phyloP scores from a whole-genome alignment of 64 coral and sea anemone genomes.

The Hydrozoanthus tunicans region DNA sequence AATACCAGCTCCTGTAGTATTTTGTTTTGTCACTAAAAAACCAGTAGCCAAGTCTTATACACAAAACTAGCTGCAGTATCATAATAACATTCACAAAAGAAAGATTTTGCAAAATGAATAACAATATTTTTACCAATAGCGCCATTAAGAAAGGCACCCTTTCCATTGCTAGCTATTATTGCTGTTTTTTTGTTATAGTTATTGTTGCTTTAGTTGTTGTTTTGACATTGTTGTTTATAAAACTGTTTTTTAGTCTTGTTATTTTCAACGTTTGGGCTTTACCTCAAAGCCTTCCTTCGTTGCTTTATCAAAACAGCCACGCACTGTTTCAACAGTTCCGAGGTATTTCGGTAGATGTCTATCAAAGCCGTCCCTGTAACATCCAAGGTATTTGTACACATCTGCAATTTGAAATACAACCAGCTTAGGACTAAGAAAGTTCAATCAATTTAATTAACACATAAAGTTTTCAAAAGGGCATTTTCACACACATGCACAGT shows the following conservation, averaged over 20 bases:
- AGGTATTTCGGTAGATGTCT: conserved; percentile 1
- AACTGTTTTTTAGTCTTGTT: not conserved
- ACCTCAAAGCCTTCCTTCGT: not conserved
- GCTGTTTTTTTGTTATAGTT: too few species aligned
- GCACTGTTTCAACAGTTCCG: not conserved
- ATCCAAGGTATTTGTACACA: conserved; percentile 30
- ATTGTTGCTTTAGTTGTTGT: not conserved
- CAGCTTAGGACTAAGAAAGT: not conserved
- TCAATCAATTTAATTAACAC: not conserved
- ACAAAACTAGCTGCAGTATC: too few species aligned
- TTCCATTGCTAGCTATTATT: too few species aligned
- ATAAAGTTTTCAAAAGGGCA: not conserved
- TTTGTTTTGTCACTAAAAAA: too few species aligned
- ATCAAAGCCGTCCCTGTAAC: not conserved
- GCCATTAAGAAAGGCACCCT: too few species aligned
- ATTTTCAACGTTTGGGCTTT: not conserved
- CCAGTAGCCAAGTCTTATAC: too few species aligned
- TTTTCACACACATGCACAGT: not conserved
- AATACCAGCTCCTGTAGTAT: too few species aligned
- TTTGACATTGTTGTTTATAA: not conserved
- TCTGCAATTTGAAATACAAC: not conserved
- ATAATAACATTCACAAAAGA: too few species aligned
- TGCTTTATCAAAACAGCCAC: conserved; percentile 31
- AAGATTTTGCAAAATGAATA: too few species aligned
- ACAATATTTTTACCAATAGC: too few species aligned